Evolutionary conservation across 2,797 vertebrate species (phyloP).

Genomic region (Hipposideros larvatus): DNA sequence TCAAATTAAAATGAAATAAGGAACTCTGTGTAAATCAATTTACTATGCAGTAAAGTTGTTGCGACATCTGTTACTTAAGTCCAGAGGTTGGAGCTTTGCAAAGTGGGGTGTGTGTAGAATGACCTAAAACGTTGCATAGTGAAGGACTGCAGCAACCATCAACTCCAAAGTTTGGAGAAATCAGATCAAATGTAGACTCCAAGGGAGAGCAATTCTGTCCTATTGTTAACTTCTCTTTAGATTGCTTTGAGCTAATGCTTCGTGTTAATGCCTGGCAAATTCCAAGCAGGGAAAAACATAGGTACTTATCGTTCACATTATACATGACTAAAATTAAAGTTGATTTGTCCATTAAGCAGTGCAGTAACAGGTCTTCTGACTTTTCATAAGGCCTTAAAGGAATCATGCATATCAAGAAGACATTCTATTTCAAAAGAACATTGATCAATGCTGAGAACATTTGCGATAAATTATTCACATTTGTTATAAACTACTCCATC

Average conservation of each 20-base stretch:
- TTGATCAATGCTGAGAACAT: constrained; percentile 87
- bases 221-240: constrained; percentile 79
- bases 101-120: neutral
- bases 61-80: neutral
- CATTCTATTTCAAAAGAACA: constrained; percentile 85
- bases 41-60: neutral
- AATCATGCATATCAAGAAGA: constrained; percentile 83
- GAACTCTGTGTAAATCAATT: neutral
- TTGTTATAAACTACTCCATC: constrained; percentile 84
- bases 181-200: neutral
- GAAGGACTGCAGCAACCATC: neutral
- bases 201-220: neutral
- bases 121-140: neutral
- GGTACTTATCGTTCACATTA: constrained; percentile 66
- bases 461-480: constrained; percentile 89
- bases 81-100: neutral
- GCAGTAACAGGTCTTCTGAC: constrained; percentile 79
- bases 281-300: constrained; percentile 61
- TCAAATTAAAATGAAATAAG: constrained; percentile 16
- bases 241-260: constrained; percentile 62
- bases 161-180: constrained; percentile 32
- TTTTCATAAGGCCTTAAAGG: constrained; percentile 85
- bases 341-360: constrained; percentile 83
- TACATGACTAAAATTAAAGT: constrained; percentile 79
- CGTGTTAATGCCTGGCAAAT: constrained; percentile 73